Conservation (phyloP, 2,888 invertebrate genomes). For the Papilio protenor region DNA sequence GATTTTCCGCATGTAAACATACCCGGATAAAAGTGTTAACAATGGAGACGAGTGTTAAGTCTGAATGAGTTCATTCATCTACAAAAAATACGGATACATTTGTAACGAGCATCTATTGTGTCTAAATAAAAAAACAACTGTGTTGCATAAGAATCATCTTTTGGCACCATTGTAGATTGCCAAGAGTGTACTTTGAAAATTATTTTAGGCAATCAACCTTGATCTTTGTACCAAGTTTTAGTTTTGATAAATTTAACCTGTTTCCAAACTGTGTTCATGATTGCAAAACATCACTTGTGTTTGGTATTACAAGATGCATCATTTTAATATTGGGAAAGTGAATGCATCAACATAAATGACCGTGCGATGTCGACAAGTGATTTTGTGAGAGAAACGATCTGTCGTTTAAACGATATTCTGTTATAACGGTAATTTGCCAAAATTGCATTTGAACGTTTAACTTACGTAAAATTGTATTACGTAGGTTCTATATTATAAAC, state of each 20-base stretch:
- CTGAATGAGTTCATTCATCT: not conserved
- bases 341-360: constrained; percentile 65
- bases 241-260: constrained; percentile 5
- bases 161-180: not conserved
- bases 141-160: constrained; percentile 6
- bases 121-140: not conserved
- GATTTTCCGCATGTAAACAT: constrained; percentile 52
- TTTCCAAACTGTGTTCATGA: not conserved
- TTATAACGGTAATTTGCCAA: not conserved
- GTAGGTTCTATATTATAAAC: not conserved
- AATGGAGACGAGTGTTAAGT: constrained; percentile 46
- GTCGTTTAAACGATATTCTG: constrained; percentile 37
- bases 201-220: constrained; percentile 10
- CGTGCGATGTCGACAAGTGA: constrained; percentile 52
- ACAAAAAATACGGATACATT: constrained; percentile 23
- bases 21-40: constrained; percentile 56
- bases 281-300: constrained; percentile 23
- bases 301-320: constrained; percentile 46
- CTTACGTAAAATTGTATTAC: not conserved
- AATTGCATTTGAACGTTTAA: not conserved
- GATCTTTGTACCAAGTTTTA: not conserved
- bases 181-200: not conserved
- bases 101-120: constrained; percentile 26
- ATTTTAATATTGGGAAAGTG: constrained; percentile 57
- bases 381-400: constrained; percentile 52